A percentile compares a stretch with the other conserved stretches of the same genome.
Conservation (phyloP, 1,140 invertebrate genomes). For the Lucilia cuprina region DNA sequence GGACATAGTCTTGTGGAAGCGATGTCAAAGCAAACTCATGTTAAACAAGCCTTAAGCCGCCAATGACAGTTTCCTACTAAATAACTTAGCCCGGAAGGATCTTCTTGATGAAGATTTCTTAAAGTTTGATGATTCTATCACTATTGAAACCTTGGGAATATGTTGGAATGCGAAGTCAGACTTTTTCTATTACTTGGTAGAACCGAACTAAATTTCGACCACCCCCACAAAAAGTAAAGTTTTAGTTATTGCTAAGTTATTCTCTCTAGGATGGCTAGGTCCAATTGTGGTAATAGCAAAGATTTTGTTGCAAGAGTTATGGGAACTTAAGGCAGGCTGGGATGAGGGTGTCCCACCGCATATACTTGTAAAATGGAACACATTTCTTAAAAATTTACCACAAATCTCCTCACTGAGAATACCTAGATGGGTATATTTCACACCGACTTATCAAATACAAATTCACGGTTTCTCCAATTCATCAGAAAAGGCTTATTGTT, state of each 20-base stretch:
- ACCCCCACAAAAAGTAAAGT: neutral
- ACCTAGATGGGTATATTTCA: neutral
- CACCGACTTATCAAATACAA: neutral
- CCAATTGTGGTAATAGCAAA: neutral
- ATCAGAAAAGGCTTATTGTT: too few species aligned
- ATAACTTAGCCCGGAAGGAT: neutral
- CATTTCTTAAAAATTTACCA: neutral
- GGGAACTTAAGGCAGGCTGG: neutral
- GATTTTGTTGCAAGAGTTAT: neutral
- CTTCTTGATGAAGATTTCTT: neutral
- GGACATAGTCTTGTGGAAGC: neutral
- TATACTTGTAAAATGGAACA: neutral
- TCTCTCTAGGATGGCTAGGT: too few species aligned
- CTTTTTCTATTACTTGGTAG: neutral
- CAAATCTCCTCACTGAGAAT: neutral
- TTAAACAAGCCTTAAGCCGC: neutral
- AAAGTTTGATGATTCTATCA: constrained; percentile 3
- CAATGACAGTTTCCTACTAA: neutral
- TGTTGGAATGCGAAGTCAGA: constrained; percentile 9
- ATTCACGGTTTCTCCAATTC: neutral
- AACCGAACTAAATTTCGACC: neutral
- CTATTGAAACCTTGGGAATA: neutral
- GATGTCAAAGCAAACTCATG: neutral
- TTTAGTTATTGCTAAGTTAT: neutral
- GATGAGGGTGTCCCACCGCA: neutral